Conservation (phyloP, 2,113 vertebrate genomes). For the Etia nguti region DNA sequence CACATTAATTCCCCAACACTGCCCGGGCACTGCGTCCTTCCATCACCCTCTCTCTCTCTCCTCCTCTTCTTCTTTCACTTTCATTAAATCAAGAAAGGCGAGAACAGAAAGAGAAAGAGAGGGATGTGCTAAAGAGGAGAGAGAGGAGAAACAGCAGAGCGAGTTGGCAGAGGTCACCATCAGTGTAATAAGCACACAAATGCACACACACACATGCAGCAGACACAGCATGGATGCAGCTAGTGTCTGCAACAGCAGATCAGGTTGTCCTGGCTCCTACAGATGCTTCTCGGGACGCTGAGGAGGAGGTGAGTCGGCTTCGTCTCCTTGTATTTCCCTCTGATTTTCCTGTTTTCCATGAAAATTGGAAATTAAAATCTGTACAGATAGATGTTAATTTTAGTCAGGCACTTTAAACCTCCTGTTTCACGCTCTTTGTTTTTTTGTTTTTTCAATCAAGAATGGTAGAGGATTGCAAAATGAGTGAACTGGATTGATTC, state of each 20-base stretch:
- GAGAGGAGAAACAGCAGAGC: neutral
- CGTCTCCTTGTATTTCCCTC: neutral
- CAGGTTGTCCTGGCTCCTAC: constrained; percentile 35
- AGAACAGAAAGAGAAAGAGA: neutral
- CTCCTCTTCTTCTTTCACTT: neutral
- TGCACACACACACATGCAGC: neutral
- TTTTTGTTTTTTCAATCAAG: fast-evolving
- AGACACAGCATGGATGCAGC: constrained; percentile 41
- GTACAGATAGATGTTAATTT: neutral
- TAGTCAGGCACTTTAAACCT: neutral
- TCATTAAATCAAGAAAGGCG: neutral
- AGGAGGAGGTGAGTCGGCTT: neutral
- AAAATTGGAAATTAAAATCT: neutral
- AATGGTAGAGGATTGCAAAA: neutral
- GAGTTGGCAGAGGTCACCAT: constrained; percentile 30
- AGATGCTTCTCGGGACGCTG: constrained; percentile 31
- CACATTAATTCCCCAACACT: neutral
- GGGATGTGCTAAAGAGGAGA: neutral
- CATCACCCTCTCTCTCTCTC: neutral
- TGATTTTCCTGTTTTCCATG: neutral
- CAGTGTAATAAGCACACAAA: constrained; percentile 6
- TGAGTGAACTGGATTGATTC: neutral
- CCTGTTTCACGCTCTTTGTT: neutral
- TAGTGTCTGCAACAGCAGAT: constrained; percentile 27
- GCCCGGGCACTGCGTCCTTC: neutral